Conservation (phyloP, 2,888 invertebrate species). For the Dolomedes plantarius region DNA sequence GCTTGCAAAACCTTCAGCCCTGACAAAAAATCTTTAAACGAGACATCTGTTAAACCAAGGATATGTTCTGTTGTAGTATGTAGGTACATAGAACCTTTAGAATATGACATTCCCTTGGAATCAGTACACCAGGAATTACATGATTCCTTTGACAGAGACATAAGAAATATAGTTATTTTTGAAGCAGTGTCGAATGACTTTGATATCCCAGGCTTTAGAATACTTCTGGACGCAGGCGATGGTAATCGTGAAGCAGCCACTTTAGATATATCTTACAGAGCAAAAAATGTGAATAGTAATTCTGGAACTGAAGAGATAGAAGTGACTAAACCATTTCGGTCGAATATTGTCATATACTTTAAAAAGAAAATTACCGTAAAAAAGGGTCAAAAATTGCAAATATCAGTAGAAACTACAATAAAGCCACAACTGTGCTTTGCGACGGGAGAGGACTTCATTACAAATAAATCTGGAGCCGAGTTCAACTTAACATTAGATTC, state of each 20-base stretch:
- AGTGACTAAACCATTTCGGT: not conserved
- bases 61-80: not conserved
- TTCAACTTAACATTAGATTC: not conserved
- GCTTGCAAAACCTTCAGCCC: not conserved
- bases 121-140: not conserved
- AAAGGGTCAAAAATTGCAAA: not conserved
- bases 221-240: not conserved
- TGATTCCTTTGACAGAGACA: not conserved
- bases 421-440: not conserved
- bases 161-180: not conserved
- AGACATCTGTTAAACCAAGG: not conserved
- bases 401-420: not conserved
- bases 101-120: not conserved
- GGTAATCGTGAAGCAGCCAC: not conserved
- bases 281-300: not conserved
- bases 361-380: not conserved
- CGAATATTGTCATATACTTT: not conserved
- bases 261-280: not conserved
- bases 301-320: not conserved
- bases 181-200: not conserved
- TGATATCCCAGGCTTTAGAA: not conserved
- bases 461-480: not conserved
- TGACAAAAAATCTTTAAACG: not conserved
- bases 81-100: not conserved
- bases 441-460: not conserved